These are phyloP conservation scores for Hymenopus coronatus DNA, from an alignment of 2,888 invertebrate species.

Conservation along the genomic window DNA sequence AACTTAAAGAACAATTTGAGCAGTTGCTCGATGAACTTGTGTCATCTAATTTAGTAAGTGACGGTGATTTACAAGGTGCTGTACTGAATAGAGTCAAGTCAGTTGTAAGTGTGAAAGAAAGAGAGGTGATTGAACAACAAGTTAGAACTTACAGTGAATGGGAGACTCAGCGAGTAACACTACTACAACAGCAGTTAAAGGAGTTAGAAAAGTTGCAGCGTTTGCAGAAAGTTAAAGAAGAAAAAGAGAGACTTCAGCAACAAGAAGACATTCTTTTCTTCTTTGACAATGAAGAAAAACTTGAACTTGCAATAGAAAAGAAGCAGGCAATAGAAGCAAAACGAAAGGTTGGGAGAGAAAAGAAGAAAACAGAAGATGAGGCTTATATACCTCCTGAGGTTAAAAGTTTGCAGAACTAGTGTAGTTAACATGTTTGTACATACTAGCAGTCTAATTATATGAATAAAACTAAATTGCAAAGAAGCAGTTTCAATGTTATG, in stretches of 20 bases:
- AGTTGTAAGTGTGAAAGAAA: conserved; percentile 53
- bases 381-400: conserved; percentile 73
- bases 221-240: conserved; percentile 56
- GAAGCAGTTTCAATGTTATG: too few relatives aligned
- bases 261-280: conserved; percentile 63
- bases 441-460: too few relatives aligned
- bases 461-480: too few relatives aligned
- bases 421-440: too few relatives aligned
- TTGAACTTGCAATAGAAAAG: conserved; percentile 67
- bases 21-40: conserved; percentile 27
- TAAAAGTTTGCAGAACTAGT: neutral
- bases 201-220: conserved; percentile 51
- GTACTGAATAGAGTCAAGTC: conserved; percentile 34
- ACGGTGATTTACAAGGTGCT: conserved; percentile 22
- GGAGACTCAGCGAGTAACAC: conserved; percentile 56
- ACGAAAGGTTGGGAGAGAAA: conserved; percentile 51
- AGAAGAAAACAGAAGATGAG: conserved; percentile 53
- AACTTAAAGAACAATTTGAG: conserved; percentile 25
- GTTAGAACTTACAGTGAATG: conserved; percentile 57
- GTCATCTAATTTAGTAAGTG: neutral
- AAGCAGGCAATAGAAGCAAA: conserved; percentile 52
- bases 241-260: conserved; percentile 56
- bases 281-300: conserved; percentile 76
- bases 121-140: conserved; percentile 58
- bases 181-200: conserved; percentile 58